Evolutionary conservation across 2,113 vertebrate species (phyloP), one percentile per base, ranked within the genome.

Genomic region (Ophthalmolycus amberensis): DNA sequence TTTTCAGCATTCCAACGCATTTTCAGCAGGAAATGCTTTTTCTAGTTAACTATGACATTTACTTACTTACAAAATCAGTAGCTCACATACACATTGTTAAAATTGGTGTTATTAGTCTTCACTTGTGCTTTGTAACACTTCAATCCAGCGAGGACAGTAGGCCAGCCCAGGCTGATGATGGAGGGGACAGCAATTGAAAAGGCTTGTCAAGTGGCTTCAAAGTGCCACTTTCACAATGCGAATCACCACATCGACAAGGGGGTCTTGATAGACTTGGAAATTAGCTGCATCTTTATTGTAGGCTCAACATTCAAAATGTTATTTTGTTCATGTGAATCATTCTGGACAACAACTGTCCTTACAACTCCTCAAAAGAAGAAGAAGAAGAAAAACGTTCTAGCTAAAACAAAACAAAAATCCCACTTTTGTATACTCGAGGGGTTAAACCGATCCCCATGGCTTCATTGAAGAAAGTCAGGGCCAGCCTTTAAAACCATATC

Each of bases 171-270:
- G 69, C 76, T 85, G 64, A 68, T 85, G 82, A 67, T 71, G 75
- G 82, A 89, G 56, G n/a, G 80, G 73, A 73, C 72, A 68, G 78
- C 50, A 75, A 89, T 82, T 85, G 66, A 56, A 73, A 84, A 78
- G 70, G 54, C 79, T 83, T 86, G 81, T 90, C 77, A 68, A 90
- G 86, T 85, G 78, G 64, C 80, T 73, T 87, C 73, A 68, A 85
- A 83, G 60, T 80, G 82, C 85, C 87, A 66, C 86, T 86, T 80
- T 75, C 22, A 50, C 42, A 68, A 29, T 75, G 76, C 50, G 80
- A 86, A 83, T 85, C 66, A 73, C n/a, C 40, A 16, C 74, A 75
- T 83, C 63, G 40, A 52, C 0, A 37, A 16, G 44, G 32, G 15
- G 34, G 32, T 71, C 40, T 76, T 54, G 40, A 79, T 18, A 9